Conservation (phyloP, 2,797 vertebrate species). For the Brachyrhaphis roseni region DNA sequence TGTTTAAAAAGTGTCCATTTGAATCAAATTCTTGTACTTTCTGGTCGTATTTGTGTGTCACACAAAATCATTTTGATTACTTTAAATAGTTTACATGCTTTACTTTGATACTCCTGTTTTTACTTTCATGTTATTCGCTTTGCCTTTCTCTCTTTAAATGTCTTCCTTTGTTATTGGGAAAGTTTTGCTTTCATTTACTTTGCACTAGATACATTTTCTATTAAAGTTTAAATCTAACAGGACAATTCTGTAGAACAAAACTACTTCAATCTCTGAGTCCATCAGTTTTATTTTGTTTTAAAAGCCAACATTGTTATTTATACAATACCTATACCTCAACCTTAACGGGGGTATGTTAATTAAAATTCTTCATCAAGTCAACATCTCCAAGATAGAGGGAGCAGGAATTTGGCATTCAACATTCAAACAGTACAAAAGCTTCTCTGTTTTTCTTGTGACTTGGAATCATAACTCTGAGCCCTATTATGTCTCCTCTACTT, state of each 20-base stretch:
- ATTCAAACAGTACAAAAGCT: slow-evolving; percentile 55
- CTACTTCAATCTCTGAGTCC: slow-evolving; percentile 19
- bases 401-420: slow-evolving; percentile 46
- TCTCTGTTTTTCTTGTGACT: slow-evolving; percentile 69
- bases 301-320: slow-evolving; percentile 36
- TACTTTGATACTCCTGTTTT: background rate
- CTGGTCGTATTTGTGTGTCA: background rate
- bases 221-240: slow-evolving; percentile 17
- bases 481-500: slow-evolving; percentile 71
- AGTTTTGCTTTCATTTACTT: background rate
- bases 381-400: slow-evolving; percentile 29
- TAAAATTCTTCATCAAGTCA: slow-evolving; percentile 59
- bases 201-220: background rate
- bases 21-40: background rate
- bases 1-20: background rate
- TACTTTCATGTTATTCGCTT: background rate
- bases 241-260: slow-evolving; percentile 26
- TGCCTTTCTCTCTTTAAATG: background rate
- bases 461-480: slow-evolving; percentile 71
- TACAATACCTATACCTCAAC: slow-evolving; percentile 24
- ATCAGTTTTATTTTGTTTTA: slow-evolving; percentile 34
- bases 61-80: background rate
- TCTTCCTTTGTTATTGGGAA: background rate
- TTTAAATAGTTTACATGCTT: background rate
- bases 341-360: slow-evolving; percentile 47